Evolutionary conservation across 2,888 invertebrate genomes (phyloP), one percentile per base, ranked within the genome.

Genomic region (Beris morrisii): DNA sequence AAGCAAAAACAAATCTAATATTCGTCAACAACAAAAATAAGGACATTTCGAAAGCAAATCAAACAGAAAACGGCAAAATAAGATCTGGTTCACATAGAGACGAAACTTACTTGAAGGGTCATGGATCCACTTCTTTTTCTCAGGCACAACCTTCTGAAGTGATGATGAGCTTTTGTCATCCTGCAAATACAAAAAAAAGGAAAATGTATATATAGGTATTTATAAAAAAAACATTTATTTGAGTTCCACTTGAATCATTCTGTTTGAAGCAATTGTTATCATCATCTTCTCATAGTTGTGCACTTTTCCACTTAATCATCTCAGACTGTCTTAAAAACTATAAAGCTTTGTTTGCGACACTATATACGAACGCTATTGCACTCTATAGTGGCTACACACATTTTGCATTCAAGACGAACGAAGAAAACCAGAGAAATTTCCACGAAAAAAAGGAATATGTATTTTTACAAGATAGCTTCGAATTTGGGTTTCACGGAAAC

Each of bases 71-170:
- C 28, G 54, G 31, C 9, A 30, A 31, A 12, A 48, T 38, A 38
- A 38, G 13, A 48, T 15, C 48, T 15, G n/a, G 48, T 15, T 7
- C 48, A 48, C 15, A 48, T 5, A 38, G 38, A 38, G 22, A 45
- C 13, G 32, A 38, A 38, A 86, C 88, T 88, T 79, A 90, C 89
- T 90, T 78, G 88, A 86, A 38, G 90, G 89, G 79, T 90, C 89
- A 75, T 89, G 88, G 76, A 90, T 89, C 89, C 89, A 90, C 74
- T 86, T 83, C 75, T 90, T 90, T 79, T 87, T 88, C 73, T 88
- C 88, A 54, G 85, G 84, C 44, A 82, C 79, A 38, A 73, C 56
- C 74, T 76, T 71, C 43, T 68, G 69, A 64, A 59, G 63, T 43
- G 69, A 53, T 55, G 65, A 54, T 15, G 56, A 58, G 31, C 56